Base-by-base conservation (phyloP, 2,888 invertebrate species). In the Harpalus rufipes region DNA sequence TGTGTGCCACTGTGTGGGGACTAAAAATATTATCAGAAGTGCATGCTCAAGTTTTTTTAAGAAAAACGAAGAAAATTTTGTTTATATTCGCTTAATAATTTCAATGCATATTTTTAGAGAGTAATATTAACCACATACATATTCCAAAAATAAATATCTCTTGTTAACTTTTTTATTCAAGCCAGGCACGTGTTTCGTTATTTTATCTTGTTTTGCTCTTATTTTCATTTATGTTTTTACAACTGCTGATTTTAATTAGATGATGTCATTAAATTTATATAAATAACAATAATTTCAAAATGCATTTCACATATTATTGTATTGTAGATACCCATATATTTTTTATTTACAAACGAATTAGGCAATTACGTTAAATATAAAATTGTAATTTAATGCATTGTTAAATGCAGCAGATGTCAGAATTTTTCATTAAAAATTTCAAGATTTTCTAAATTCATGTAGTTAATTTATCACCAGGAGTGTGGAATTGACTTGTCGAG, bases 241-340 rank as follows among this genome's bases (percentile, higher is more conserved):
- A 68, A 4, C 14, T 32, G 32, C 12, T 10, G 65, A 65, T 21
- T 68, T 68, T 68, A 68, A 68, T 68, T 68, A 68, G 12, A n/a
- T 32, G 32, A 32, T 7, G 39, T 68, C 32, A 68, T 68, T 68
- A 32, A 68, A 68, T 68, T 39, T 14, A 2, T 68, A 32, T 68
- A 68, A 68, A 68, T 7, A 32, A 1, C 32, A n/a, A 1, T 68
- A n/a, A 68, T 68, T 39, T 63, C 1, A 63, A 7, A 63, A 10
- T 63, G 21, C 63, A 39, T 39, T 68, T 12, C 68, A 68, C 63
- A 63, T 25, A 68, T 68, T 68, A 68, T 68, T 68, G 25, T 63
- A 63, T 39, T 68, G 25, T 63, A 63, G 25, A 63, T 14, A 59
- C 16, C 59, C 18, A 59, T n/a, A n/a, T 25, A 68, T 68, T 68